Conservation (phyloP, 2,888 invertebrate species). For the Leptinotarsa juncta region DNA sequence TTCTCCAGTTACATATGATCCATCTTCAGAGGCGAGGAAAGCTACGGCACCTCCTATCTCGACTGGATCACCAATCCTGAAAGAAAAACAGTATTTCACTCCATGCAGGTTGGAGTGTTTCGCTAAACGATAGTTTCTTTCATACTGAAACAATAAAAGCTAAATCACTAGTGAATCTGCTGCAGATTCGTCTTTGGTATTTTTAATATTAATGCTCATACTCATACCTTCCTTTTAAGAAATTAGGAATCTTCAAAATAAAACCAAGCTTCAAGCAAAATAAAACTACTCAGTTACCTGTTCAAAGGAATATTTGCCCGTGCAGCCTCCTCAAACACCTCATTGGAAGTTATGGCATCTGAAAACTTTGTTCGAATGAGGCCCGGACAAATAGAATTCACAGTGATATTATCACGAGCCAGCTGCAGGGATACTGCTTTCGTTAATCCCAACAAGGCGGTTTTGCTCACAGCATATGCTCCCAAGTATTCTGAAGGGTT, state of each 20-base stretch:
- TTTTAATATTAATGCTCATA: too few species aligned
- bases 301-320: constrained; percentile 64
- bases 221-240: too few species aligned
- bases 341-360: constrained; percentile 69
- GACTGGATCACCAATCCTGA: constrained; percentile 70
- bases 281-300: constrained; percentile 57
- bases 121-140: too few species aligned
- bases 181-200: too few species aligned
- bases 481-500: constrained; percentile 86
- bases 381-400: constrained; percentile 94
- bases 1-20: constrained; percentile 81
- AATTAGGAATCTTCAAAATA: neutral
- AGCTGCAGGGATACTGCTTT: constrained; percentile 85
- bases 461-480: constrained; percentile 95
- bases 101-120: too few species aligned
- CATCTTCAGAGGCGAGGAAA: constrained; percentile 77
- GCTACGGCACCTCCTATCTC: constrained; percentile 74
- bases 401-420: constrained; percentile 85
- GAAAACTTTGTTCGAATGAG: constrained; percentile 92
- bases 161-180: too few species aligned
- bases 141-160: too few species aligned
- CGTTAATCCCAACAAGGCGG: constrained; percentile 87
- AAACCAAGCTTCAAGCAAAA: neutral
- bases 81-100: neutral
- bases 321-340: constrained; percentile 59